phyloP scores from a whole-genome alignment of 2,888 invertebrate genomes.

The Willowsia nigromaculata region DNA sequence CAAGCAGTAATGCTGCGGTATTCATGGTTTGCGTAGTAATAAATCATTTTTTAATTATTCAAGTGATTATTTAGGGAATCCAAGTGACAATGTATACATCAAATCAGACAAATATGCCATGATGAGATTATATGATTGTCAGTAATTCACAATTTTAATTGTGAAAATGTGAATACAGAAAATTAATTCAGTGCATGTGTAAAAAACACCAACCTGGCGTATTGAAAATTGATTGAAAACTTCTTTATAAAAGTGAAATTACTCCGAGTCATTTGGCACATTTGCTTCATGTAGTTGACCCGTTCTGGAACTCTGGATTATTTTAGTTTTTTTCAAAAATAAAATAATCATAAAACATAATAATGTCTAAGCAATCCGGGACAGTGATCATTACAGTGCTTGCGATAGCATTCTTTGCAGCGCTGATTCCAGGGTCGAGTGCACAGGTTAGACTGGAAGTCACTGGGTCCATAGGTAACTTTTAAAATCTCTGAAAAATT shows the following conservation, averaged over 20 bases:
- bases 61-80: background rate
- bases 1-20: too few species aligned
- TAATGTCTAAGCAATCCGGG: background rate
- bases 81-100: too few species aligned
- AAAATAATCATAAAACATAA: too few species aligned
- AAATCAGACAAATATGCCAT: background rate
- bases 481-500: background rate
- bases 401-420: background rate
- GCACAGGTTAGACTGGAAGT: conserved; percentile 47
- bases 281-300: too few species aligned
- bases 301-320: too few species aligned
- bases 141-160: background rate
- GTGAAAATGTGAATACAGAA: background rate
- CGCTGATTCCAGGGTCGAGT: background rate
- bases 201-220: background rate
- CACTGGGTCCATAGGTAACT: conserved; percentile 53
- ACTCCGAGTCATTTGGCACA: too few species aligned
- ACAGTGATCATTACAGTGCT: background rate
- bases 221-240: too few species aligned
- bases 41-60: too few species aligned
- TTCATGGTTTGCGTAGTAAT: too few species aligned
- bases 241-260: too few species aligned
- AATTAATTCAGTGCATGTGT: background rate
- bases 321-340: too few species aligned
- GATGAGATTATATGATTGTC: background rate